Percentiles rank a stretch among this genome's conserved stretches.
Evolutionary conservation across 2,113 vertebrate species (phyloP).

Genomic region (Anarhynchus alexandrinus): DNA sequence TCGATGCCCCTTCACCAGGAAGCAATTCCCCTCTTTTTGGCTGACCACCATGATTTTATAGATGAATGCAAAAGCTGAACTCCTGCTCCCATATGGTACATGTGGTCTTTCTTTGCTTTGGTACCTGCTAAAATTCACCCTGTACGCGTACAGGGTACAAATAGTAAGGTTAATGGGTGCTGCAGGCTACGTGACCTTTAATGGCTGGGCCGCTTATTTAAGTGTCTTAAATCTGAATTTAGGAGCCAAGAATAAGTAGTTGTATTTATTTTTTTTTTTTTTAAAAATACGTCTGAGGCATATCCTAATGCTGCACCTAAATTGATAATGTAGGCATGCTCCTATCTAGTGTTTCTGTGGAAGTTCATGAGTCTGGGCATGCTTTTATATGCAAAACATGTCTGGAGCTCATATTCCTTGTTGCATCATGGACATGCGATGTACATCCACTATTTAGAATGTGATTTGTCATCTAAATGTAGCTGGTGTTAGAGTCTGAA

Average conservation of each 20-base stretch:
- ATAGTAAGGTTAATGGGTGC: not conserved
- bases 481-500: constrained; percentile 54
- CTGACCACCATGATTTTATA: not conserved
- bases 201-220: not conserved
- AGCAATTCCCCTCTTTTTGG: not conserved
- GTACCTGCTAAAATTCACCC: not conserved
- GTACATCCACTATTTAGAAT: constrained; percentile 64
- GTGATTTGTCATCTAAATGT: constrained; percentile 67
- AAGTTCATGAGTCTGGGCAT: constrained; percentile 42
- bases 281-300: not conserved
- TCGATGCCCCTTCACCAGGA: not conserved
- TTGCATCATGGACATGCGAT: constrained; percentile 45
- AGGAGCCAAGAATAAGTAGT: not conserved
- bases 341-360: constrained; percentile 19
- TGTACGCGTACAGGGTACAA: not conserved
- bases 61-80: not conserved
- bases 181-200: not conserved
- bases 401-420: constrained; percentile 52
- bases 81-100: not conserved
- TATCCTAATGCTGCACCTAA: not conserved
- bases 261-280: not conserved
- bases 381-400: constrained; percentile 65
- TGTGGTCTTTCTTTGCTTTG: not conserved
- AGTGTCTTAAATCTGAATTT: not conserved
- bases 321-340: not conserved